These are phyloP conservation scores for Smittia sp. DNA, from an alignment of 2,888 invertebrate species.

Conservation along the genomic window DNA sequence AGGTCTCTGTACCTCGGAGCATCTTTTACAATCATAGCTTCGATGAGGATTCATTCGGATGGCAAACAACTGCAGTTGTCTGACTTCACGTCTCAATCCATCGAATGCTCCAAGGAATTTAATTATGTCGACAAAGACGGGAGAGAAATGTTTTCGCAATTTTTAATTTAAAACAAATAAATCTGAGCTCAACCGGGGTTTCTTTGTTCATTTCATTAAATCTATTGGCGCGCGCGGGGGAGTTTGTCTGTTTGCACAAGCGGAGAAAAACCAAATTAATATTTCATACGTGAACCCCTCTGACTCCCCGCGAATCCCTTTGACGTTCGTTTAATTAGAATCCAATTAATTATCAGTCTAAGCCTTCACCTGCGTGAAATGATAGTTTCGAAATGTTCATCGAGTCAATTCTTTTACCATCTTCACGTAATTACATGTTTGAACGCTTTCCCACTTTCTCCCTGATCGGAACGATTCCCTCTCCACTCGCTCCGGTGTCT, in stretches of 20 bases:
- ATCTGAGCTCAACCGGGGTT: not conserved
- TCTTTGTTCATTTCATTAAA: not conserved
- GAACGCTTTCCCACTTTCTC: not conserved
- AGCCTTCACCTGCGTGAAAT: conserved; percentile 14
- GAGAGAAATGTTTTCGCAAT: conserved; percentile 1
- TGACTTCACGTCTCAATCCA: not conserved
- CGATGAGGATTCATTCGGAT: conserved; percentile 38
- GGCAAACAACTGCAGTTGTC: not conserved
- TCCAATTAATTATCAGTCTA: conserved; percentile 30
- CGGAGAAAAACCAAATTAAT: not conserved
- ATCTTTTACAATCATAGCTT: conserved; percentile 29
- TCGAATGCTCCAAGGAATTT: conserved; percentile 18
- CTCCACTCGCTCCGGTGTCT: not conserved
- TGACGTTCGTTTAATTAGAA: conserved; percentile 24
- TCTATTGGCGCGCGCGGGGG: not conserved
- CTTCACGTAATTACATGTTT: conserved; percentile 29
- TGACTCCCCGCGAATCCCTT: not conserved
- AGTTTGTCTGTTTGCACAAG: not conserved
- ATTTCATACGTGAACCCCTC: conserved; percentile 7
- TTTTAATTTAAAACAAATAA: conserved; percentile 27
- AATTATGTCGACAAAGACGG: conserved; percentile 3
- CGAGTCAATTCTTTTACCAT: conserved; percentile 29
- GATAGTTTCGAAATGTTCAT: conserved; percentile 29
- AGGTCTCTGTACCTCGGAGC: conserved; percentile 25
- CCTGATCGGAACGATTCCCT: not conserved